phyloP scores from a whole-genome alignment of 2,113 vertebrate genomes.

The Tinamus guttatus region DNA sequence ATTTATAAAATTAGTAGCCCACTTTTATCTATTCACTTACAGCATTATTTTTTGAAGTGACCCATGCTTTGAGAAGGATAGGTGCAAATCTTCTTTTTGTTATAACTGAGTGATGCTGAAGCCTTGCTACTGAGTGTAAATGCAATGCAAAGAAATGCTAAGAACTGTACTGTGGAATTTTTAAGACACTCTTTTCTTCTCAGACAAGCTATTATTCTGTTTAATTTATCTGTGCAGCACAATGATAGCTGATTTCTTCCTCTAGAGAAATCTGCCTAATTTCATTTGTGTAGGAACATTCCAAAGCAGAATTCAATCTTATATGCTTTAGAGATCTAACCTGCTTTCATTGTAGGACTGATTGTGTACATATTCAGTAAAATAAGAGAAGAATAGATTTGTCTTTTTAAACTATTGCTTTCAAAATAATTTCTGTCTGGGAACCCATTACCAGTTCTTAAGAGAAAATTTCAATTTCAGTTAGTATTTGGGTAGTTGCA shows the following conservation, averaged over 20 bases:
- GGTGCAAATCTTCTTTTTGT: background rate
- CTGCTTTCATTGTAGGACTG: background rate
- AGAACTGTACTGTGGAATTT: background rate
- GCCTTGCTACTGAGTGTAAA: slow-evolving; percentile 7
- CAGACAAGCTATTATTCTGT: background rate
- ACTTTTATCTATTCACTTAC: slow-evolving; percentile 34
- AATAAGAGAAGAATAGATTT: background rate
- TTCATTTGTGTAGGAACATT: background rate
- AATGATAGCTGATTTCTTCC: slow-evolving; percentile 25
- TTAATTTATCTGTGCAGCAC: slow-evolving; percentile 44
- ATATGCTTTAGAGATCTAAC: slow-evolving; percentile 4
- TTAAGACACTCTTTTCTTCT: background rate
- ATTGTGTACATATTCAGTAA: background rate
- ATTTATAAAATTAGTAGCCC: slow-evolving; percentile 53
- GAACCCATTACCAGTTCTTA: background rate
- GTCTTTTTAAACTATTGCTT: background rate
- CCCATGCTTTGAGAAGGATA: background rate
- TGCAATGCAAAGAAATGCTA: background rate
- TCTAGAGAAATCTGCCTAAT: slow-evolving; percentile 31
- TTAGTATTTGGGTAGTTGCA: background rate
- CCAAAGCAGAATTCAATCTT: slow-evolving; percentile 13
- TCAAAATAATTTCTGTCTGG: slow-evolving; percentile 8
- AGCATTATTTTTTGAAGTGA: slow-evolving; percentile 38
- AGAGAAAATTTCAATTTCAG: background rate
- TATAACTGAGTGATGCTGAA: background rate